These are phyloP conservation scores for Proterorhinus semilunaris DNA, from an alignment of 2,113 vertebrate species.

Conservation along the genomic window DNA sequence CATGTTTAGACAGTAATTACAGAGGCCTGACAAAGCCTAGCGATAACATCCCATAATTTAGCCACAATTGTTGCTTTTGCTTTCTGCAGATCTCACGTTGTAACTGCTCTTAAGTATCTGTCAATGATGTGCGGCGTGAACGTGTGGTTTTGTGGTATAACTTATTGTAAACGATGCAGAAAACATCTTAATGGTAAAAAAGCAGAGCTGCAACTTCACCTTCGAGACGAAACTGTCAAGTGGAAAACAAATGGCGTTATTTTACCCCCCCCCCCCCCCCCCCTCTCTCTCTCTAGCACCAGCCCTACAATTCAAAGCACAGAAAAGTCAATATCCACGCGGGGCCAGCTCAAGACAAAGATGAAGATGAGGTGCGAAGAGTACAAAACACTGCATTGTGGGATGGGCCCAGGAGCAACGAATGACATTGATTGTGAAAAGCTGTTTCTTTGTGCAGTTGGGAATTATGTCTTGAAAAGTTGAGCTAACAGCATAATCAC, in stretches of 20 bases:
- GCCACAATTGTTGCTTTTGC: constrained; percentile 23
- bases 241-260: constrained; percentile 48
- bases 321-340: constrained; percentile 62
- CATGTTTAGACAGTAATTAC: constrained; percentile 77
- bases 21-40: constrained; percentile 80
- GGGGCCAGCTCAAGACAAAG: constrained; percentile 55
- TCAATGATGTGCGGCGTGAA: constrained; percentile 9
- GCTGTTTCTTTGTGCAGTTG: constrained; percentile 33
- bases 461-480: constrained; percentile 36
- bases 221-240: constrained; percentile 49
- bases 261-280: neutral
- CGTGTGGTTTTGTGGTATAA: constrained; percentile 17
- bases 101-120: constrained; percentile 9
- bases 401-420: constrained; percentile 36
- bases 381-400: constrained; percentile 45
- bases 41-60: constrained; percentile 38
- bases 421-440: constrained; percentile 44
- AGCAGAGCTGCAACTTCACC: constrained; percentile 28
- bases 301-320: constrained; percentile 53
- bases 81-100: constrained; percentile 9
- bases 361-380: constrained; percentile 51
- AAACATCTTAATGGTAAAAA: constrained; percentile 38
- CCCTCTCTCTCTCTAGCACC: constrained; percentile 13
- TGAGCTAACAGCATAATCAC: constrained; percentile 46
- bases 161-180: constrained; percentile 38